Conservation (phyloP, 2,797 vertebrate species). For the Setipinna tenuifilis region DNA sequence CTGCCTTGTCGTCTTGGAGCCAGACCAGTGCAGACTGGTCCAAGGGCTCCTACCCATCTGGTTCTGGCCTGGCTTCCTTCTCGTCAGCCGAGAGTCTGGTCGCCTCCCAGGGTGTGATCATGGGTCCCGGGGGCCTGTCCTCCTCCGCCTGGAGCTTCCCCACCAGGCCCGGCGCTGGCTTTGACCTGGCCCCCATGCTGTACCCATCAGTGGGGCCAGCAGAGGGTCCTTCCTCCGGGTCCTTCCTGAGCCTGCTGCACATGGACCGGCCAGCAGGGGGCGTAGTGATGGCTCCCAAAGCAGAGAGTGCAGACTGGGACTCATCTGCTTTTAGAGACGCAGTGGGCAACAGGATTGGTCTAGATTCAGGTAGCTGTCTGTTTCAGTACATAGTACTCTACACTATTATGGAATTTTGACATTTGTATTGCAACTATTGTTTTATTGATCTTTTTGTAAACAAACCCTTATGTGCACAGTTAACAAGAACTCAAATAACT, state of each 20-base stretch:
- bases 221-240: conserved; percentile 42
- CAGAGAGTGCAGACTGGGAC: conserved; percentile 63
- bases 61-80: conserved; percentile 50
- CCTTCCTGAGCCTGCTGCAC: conserved; percentile 74
- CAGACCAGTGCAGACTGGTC: conserved; percentile 67
- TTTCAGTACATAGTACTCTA: no score
- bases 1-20: conserved; percentile 66
- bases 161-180: conserved; percentile 43
- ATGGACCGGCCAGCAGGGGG: conserved; percentile 67
- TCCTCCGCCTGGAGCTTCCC: conserved; percentile 71
- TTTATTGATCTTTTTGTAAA: no score
- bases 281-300: conserved; percentile 67
- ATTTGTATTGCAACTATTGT: no score
- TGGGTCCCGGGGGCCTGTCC: conserved; percentile 45
- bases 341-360: conserved; percentile 65
- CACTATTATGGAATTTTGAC: no score
- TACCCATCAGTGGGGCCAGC: conserved; percentile 40
- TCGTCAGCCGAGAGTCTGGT: conserved; percentile 29
- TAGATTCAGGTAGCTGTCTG: conserved; percentile 60
- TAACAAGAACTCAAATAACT: no score
- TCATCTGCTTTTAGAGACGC: conserved; percentile 63
- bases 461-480: no score
- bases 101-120: conserved; percentile 53
- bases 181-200: conserved; percentile 42
- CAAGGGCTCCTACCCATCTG: conserved; percentile 59